Conservation (phyloP, 1,140 invertebrate genomes). For the Drosophila carrolli region DNA sequence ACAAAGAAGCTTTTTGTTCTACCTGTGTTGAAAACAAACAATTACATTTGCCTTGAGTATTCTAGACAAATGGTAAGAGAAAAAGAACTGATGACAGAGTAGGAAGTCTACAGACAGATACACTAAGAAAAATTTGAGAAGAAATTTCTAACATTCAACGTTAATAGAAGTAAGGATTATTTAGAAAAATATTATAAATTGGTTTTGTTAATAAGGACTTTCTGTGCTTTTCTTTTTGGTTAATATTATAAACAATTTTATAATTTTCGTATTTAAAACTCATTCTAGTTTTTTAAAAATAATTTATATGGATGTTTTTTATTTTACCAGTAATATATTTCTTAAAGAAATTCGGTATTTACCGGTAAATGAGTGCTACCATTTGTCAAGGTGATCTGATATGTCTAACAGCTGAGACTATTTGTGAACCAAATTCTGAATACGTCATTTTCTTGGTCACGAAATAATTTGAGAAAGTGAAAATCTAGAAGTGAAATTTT, state of each 20-base stretch:
- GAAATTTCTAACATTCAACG: not conserved
- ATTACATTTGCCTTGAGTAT: constrained; percentile 3
- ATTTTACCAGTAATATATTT: not conserved
- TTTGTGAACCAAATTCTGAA: not conserved
- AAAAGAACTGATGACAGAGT: constrained; percentile 29
- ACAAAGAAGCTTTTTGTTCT: not conserved
- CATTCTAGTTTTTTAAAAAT: no score
- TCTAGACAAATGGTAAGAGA: constrained; percentile 28
- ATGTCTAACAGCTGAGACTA: not conserved
- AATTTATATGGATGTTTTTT: no score
- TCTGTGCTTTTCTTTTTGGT: no score
- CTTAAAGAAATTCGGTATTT: not conserved
- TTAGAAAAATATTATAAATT: no score
- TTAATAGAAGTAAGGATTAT: not conserved
- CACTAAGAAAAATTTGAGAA: not conserved
- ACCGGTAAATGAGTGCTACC: not conserved
- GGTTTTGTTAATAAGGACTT: no score
- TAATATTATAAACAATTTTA: no score
- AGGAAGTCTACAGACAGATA: constrained; percentile 9
- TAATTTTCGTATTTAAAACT: no score
- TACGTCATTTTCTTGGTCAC: not conserved
- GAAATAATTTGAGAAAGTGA: constrained; percentile 4
- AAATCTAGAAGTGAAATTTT: constrained; percentile 6
- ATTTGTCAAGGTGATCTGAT: not conserved
- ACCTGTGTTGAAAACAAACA: constrained; percentile 14